Conservation (phyloP, 2,797 vertebrate species). For the Chiloscyllium punctatum region DNA sequence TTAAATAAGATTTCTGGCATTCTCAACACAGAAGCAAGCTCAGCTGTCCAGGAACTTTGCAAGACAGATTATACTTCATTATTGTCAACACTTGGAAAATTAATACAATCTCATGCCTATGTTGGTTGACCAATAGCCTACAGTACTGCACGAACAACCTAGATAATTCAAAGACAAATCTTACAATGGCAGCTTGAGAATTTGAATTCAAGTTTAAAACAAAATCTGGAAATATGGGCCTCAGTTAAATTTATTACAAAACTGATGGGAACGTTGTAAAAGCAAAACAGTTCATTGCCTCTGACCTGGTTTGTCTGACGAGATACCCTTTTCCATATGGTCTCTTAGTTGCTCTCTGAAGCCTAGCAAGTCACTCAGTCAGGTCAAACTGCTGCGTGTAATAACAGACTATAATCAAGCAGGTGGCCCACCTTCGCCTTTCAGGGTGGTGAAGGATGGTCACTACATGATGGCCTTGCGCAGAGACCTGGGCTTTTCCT, state of each 20-base stretch:
- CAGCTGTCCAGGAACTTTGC: neutral
- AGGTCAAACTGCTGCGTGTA: neutral
- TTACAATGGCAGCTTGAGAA: neutral
- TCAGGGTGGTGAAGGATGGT: neutral
- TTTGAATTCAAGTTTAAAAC: neutral
- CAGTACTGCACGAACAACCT: neutral
- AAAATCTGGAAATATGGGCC: neutral
- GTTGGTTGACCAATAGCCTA: neutral
- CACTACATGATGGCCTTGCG: neutral
- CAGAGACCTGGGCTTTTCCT: neutral
- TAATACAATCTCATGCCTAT: neutral
- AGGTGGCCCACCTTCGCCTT: neutral
- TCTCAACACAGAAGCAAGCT: neutral
- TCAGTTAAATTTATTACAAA: neutral
- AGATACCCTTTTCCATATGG: neutral
- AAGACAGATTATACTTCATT: neutral
- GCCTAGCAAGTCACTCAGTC: neutral
- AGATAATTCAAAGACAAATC: neutral
- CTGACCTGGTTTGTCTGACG: neutral
- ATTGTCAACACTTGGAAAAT: neutral
- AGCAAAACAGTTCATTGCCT: neutral
- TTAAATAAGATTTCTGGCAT: neutral
- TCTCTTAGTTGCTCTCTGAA: neutral
- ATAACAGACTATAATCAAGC: neutral
- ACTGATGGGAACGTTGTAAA: neutral